A percentile compares a stretch with the other conserved stretches of the same genome.
Evolutionary conservation across 2,113 vertebrate genomes (phyloP).

Genomic region (Mirounga angustirostris): DNA sequence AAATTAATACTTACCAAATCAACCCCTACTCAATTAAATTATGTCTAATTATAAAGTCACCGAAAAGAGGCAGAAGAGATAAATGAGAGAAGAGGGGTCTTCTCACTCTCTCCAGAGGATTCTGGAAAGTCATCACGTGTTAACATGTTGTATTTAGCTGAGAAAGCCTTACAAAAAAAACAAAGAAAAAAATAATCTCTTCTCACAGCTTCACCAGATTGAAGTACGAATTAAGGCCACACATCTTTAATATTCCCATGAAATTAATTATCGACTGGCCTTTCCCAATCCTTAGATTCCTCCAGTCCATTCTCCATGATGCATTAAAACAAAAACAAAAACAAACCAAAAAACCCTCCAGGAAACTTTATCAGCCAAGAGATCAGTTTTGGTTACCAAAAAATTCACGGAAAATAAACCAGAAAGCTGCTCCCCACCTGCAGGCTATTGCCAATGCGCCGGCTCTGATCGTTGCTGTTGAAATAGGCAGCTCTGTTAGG

Average conservation of each 20-base stretch:
- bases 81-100: not conserved
- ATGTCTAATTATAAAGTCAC: not conserved
- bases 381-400: not conserved
- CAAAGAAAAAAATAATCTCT: not conserved
- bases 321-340: not conserved
- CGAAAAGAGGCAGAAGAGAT: not conserved
- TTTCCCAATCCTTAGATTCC: not conserved
- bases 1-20: conserved; percentile 23
- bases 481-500: not conserved
- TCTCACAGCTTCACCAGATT: not conserved
- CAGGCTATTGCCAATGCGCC: not conserved
- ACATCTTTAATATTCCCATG: not conserved
- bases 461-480: not conserved
- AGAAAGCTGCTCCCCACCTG: not conserved
- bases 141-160: not conserved
- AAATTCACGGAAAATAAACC: not conserved
- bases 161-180: not conserved
- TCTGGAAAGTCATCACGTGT: not conserved
- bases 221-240: not conserved
- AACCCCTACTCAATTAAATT: not conserved
- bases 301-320: not conserved
- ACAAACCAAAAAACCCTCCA: not conserved
- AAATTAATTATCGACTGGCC: not conserved
- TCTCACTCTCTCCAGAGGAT: not conserved
- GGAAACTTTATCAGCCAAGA: not conserved